Base-by-base conservation (phyloP, 2,888 invertebrate genomes). In the Nematopogon swammerdamellus region DNA sequence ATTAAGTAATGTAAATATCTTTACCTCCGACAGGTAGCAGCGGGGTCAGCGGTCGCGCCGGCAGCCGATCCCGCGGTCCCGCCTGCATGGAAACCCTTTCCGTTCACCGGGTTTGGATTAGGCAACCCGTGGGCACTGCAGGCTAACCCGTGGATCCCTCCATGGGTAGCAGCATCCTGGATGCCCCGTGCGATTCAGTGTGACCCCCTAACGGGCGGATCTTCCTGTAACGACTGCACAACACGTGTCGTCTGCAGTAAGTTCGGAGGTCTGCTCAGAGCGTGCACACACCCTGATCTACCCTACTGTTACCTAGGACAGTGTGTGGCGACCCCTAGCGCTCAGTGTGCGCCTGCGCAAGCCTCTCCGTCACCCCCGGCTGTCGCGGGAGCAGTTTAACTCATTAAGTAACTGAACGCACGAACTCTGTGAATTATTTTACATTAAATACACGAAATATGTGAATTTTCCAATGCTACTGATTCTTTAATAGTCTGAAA, bases 231-330 rank as follows among this genome's bases (percentile, higher is more conserved):
- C 1, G 72, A 77, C 55, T 77, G 77, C 53, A 66, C 55, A 16
- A 77, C 75, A 0, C 75, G 62, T 52, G 45, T 65, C 2, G 63
- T 73, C 11, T 77, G 79, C 62, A 76, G 75, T 1, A 73, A 73
- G 54, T 53, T 75, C 18, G 76, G 79, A 3, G 72, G 68, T 2
- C 54, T 77, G 1, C 61, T 68, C 49, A 63, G 61, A 11, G 55
- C 68, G 8, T 79, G 79, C 57, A 56, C 60, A 2, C 79, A 77
- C 57, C 76, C 77, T 1, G 62, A 68, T 1, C 55, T 69, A 17
- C 79, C 79, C 1, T 65, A 71, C 59, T 79, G 79, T 62, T 76
- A 75, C 59, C 62, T 70, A 10, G 79, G 79, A n/a, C 64, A 64
- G 50, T 79, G 79, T 59, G 76, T 79, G 0, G 76, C 74, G 6